Percentiles rank a stretch among this genome's conserved stretches.
Evolutionary conservation across 2,888 invertebrate species (phyloP).

Genomic region (Strigamia crassipes): DNA sequence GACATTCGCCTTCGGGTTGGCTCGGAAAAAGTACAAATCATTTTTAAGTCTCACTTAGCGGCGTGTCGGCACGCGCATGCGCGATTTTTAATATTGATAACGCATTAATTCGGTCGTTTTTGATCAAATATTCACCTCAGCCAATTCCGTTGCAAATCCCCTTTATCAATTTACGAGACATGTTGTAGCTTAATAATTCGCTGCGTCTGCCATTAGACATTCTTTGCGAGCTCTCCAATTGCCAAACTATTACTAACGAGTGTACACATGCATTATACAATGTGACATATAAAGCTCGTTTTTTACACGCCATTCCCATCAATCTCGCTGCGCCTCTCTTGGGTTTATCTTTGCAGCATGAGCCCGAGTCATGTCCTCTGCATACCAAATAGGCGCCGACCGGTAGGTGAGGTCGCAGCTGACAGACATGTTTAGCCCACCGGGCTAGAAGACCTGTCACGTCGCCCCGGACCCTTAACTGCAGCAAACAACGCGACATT

Average conservation of each 20-base stretch:
- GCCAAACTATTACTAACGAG: slow-evolving; percentile 22
- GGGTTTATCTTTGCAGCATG: slow-evolving; percentile 30
- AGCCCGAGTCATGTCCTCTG: slow-evolving; percentile 8
- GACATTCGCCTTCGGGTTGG: not conserved
- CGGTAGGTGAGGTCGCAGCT: slow-evolving; percentile 30
- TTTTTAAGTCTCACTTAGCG: not conserved
- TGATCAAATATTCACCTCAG: not conserved
- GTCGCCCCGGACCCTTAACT: not conserved
- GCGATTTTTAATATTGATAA: slow-evolving; percentile 6
- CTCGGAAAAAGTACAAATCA: not conserved
- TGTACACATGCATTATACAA: slow-evolving; percentile 30
- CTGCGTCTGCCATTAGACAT: slow-evolving; percentile 4
- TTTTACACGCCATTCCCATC: slow-evolving; percentile 18
- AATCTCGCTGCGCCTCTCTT: slow-evolving; percentile 27
- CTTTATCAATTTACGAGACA: slow-evolving; percentile 30
- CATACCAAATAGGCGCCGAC: not conserved
- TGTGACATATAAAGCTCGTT: slow-evolving; percentile 30
- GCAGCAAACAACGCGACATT: not conserved
- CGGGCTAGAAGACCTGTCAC: slow-evolving; percentile 30
- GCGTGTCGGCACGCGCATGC: not conserved
- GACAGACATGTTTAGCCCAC: slow-evolving; percentile 27
- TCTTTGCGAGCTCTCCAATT: slow-evolving; percentile 14
- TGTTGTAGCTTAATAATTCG: slow-evolving; percentile 2
- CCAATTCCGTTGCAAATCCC: not conserved
- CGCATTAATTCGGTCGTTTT: not conserved